phyloP scores from a whole-genome alignment of 2,113 vertebrate species.

The Cottus gobio region DNA sequence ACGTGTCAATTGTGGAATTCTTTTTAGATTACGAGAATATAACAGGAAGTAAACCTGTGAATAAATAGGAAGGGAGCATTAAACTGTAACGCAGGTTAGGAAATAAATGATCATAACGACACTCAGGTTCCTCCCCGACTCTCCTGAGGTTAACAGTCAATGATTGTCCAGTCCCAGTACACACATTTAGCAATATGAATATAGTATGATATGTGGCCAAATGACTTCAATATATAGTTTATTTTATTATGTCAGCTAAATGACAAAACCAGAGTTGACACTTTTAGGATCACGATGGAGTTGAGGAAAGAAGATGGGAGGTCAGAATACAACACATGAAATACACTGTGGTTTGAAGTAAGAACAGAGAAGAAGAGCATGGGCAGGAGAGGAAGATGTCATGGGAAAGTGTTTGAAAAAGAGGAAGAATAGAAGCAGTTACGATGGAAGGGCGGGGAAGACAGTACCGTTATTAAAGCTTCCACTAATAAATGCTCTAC shows the following conservation, averaged over 20 bases:
- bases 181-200: not conserved
- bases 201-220: not conserved
- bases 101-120: too few species aligned
- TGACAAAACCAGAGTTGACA: not conserved
- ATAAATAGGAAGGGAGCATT: not conserved
- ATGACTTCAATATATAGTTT: not conserved
- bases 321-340: not conserved
- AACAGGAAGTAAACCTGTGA: not conserved
- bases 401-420: not conserved
- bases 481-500: slow-evolving; percentile 35
- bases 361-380: not conserved
- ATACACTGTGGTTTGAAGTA: not conserved
- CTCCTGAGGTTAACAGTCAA: not conserved
- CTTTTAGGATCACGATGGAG: not conserved
- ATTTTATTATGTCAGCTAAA: not conserved
- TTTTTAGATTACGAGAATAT: not conserved
- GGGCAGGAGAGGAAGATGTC: slow-evolving; percentile 23
- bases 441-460: slow-evolving; percentile 9
- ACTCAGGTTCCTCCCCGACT: not conserved
- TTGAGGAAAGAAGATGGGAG: not conserved
- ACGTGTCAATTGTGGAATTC: not conserved
- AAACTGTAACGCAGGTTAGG: not conserved
- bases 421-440: slow-evolving; percentile 33
- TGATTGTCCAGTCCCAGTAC: not conserved
- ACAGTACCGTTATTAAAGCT: slow-evolving; percentile 49